Evolutionary conservation across 2,888 invertebrate genomes (phyloP), one percentile per base, ranked within the genome.

Genomic region (Xanthia togata): DNA sequence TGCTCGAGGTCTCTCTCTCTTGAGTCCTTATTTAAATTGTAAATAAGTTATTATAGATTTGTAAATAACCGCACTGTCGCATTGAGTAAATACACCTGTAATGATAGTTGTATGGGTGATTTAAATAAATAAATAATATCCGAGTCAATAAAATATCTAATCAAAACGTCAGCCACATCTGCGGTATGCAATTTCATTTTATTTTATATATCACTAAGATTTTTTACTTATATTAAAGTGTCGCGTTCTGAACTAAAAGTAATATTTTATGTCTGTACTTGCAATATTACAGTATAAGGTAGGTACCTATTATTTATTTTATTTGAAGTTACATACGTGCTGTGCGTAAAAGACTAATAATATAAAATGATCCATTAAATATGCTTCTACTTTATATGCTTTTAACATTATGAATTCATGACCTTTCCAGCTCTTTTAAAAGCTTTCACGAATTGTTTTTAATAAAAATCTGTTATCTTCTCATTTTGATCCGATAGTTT

Each of bases 351-450:
- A 20, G 1, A 12, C 9, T 55, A 55, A 50, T 71, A 60, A 63
- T 60, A 69, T n/a, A 70, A 75, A 62, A 67, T 47, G 12, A n/a
- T 2, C n/a, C 57, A 31, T 57, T n/a, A 44, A 41, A 50, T 67
- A 26, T n/a, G n/a, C 12, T 23, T 55, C 17, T 68, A 62, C 53
- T 70, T 70, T 63, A 23, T 55, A 57, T 73, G 75, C 70, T 82
- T 79, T 82, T 50, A 82, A 63, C 53, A 67, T 82, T 70, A 79
- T 47, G 3, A 67, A 82, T 82, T 53, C 59, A 82, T 59, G 17
- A 63, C 50, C 17, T 55, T 63, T 31, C 26, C 47, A 57, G 17
- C 0, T 23, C 17, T 50, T 67, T 53, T 57, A 70, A 79, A 79
- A 76, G 63, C 70, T 59, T 20, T 53, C 17, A 38, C 17, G 9